Evolutionary conservation across 2,888 invertebrate species (phyloP).

Genomic region (Philaethria dido): DNA sequence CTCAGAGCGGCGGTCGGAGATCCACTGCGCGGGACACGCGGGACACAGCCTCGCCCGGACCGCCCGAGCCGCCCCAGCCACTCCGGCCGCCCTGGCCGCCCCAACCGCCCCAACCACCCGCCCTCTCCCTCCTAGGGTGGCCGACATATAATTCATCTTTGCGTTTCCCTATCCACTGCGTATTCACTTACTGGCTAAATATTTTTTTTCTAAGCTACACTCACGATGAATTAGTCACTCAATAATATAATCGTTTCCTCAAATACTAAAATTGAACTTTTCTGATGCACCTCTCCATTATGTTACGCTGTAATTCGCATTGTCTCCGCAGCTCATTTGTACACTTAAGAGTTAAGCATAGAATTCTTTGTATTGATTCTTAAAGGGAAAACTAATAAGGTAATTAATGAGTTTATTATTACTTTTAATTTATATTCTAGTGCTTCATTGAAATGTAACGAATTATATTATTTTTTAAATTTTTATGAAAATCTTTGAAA

Average conservation of each 20-base stretch:
- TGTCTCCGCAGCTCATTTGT: slow-evolving; percentile 22
- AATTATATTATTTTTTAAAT: too few species aligned
- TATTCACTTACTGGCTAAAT: not conserved
- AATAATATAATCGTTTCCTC: slow-evolving; percentile 3
- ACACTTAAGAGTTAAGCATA: slow-evolving; percentile 3
- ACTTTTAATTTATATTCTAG: too few species aligned
- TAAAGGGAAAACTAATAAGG: not conserved
- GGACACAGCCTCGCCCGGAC: slow-evolving; percentile 64
- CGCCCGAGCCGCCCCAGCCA: slow-evolving; percentile 53
- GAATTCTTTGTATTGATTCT: slow-evolving; percentile 3
- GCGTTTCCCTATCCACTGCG: slow-evolving; percentile 36
- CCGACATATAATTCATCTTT: not conserved
- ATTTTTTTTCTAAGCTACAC: slow-evolving; percentile 17
- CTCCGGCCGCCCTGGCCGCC: slow-evolving; percentile 53
- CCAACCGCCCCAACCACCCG: slow-evolving; percentile 53
- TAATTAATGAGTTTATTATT: not conserved
- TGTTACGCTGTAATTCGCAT: slow-evolving; percentile 31
- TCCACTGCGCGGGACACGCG: slow-evolving; percentile 69
- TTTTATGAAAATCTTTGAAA: too few species aligned
- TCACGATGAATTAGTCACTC: slow-evolving; percentile 1
- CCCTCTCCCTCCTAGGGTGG: slow-evolving; percentile 50
- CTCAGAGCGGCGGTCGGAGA: slow-evolving; percentile 74
- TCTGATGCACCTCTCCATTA: slow-evolving; percentile 33
- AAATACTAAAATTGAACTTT: slow-evolving; percentile 12
- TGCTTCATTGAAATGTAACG: too few species aligned